Base-by-base conservation (phyloP, 1,140 invertebrate species). In the Popillia japonica region DNA sequence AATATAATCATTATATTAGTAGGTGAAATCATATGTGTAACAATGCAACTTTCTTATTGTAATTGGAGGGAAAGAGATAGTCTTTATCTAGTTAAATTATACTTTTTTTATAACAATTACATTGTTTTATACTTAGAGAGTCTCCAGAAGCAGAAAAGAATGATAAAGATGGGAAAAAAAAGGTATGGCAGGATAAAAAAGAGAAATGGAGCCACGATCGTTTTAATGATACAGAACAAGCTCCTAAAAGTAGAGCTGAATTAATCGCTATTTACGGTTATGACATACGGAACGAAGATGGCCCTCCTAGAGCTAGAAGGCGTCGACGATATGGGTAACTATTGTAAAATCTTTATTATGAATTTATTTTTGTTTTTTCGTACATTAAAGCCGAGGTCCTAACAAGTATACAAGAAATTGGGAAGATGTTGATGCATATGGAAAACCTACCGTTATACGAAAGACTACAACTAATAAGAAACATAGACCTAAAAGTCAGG, bases 281-380 rank as follows among this genome's bases (percentile, higher is more conserved):
- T 87, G 97, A 99, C 84, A 99, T 99, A 75, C 88, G 96, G 73
- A 95, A 94, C 82, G 95, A 97, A 87, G 96, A 98, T 85, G 95
- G 95, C 0, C 94, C 96, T 17, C 96, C 96, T 9, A 91, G 96
- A 82, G 95, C 95, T 0, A 89, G 96, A 72, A 92, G 96, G 81
- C 92, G 95, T 79, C 89, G 95, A 81, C 88, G 94, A 88, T 97
- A 97, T 87, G 95, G 94, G 94, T 95, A 87, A 89, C 83, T 84
- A 64, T 78, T 64, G 7, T 27, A 23, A n/a, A n/a, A n/a, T n/a
- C n/a, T n/a, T n/a, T n/a, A n/a, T n/a, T n/a, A n/a, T n/a, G n/a
- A n/a, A n/a, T n/a, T n/a, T n/a, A n/a, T n/a, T n/a, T n/a, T n/a
- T n/a, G n/a, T n/a, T n/a, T n/a, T n/a, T n/a, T 68, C 22, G 78